Conservation (phyloP, 1,140 invertebrate species). For the Papilio machaon region DNA sequence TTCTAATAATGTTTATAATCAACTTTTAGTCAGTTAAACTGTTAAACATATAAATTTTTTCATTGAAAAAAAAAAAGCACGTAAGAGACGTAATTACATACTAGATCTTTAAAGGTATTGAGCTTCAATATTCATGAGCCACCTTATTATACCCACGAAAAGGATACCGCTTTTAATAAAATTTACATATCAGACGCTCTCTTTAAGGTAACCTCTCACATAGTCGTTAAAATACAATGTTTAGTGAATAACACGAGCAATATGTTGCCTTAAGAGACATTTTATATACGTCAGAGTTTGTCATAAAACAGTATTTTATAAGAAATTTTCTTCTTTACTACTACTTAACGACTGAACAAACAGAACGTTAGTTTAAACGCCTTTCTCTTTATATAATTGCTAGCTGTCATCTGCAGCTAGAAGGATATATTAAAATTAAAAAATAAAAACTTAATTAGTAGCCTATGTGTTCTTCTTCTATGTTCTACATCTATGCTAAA, state of each 20-base stretch:
- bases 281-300: neutral
- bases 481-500: no score
- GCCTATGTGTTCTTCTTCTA: no score
- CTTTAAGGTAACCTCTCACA: neutral
- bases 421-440: no score
- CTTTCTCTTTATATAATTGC: no score
- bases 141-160: constrained; percentile 9
- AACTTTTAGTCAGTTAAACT: no score
- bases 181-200: constrained; percentile 6
- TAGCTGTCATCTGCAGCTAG: no score
- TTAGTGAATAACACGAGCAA: neutral
- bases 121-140: constrained; percentile 12
- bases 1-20: neutral
- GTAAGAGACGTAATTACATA: neutral
- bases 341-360: neutral
- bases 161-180: constrained; percentile 15
- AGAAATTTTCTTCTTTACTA: neutral
- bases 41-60: no score
- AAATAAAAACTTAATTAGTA: no score
- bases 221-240: constrained; percentile 23
- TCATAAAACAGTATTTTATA: neutral
- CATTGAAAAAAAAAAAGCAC: no score
- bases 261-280: neutral
- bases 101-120: neutral
- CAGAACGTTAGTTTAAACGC: neutral